Percentiles rank a stretch among this genome's conserved stretches.
These are phyloP conservation scores for Cichladusa arquata DNA, from an alignment of 2,113 vertebrate genomes.

Conservation along the genomic window DNA sequence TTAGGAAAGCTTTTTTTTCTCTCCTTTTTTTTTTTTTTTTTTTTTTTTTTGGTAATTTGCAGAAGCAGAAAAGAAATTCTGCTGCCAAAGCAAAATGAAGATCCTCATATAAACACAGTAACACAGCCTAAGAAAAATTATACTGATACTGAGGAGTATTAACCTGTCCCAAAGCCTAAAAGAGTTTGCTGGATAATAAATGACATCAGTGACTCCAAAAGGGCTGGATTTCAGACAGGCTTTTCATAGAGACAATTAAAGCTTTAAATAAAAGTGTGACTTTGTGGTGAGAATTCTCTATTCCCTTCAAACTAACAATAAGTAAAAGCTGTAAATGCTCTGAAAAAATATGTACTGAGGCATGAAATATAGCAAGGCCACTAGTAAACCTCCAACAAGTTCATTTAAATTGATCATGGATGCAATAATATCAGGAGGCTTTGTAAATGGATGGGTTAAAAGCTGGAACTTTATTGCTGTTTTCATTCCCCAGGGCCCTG, in stretches of 20 bases:
- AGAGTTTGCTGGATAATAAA: conserved; percentile 63
- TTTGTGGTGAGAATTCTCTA: conserved; percentile 36
- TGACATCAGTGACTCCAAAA: not conserved
- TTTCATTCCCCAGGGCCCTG: conserved; percentile 35
- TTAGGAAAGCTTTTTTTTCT: conserved; percentile 9
- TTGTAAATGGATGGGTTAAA: conserved; percentile 59
- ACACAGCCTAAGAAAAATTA: conserved; percentile 52
- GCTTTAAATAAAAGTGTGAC: conserved; percentile 59
- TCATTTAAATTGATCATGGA: conserved; percentile 61
- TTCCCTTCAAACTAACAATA: conserved; percentile 10
- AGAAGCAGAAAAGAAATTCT: conserved; percentile 59
- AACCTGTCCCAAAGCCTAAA: conserved; percentile 59
- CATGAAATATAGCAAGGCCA: conserved; percentile 29
- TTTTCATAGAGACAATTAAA: conserved; percentile 60
- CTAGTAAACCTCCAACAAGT: conserved; percentile 27
- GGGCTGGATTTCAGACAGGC: conserved; percentile 11
- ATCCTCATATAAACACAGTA: conserved; percentile 39
- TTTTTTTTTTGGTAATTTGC: not conserved
- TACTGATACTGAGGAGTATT: conserved; percentile 33
- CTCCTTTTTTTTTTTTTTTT: not conserved
- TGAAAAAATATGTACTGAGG: not conserved
- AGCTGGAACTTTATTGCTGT: conserved; percentile 57
- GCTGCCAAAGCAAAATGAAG: conserved; percentile 66
- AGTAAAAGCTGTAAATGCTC: conserved; percentile 27
- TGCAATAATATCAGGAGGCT: conserved; percentile 22